Base-by-base conservation (phyloP, 2,797 vertebrate species). In the Chelon auratus region DNA sequence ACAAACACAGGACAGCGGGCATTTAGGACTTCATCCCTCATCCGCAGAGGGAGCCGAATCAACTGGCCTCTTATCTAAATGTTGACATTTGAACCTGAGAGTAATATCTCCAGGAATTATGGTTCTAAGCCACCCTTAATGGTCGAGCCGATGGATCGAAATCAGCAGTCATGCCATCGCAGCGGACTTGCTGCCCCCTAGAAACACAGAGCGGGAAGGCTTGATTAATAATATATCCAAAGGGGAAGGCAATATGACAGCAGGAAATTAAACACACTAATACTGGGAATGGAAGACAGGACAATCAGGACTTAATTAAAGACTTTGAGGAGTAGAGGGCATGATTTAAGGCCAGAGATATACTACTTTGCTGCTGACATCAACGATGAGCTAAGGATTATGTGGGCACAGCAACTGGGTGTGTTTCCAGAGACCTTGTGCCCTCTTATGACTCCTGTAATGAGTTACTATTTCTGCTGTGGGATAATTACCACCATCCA, bases 241-340 rank as follows among this genome's bases (percentile, higher is more conserved):
- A 89, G 87, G 80, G 87, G 87, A 89, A 88, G 80, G 79, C 81
- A 79, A 92, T 93, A 92, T 89, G 91, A 91, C 90, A 86, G 91
- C 89, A 93, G 93, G 93, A 95, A 94, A 95, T 95, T 92, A 94
- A 94, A 93, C 84, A 92, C 87, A 92, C 90, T 93, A 92, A 94
- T 93, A 86, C 86, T 86, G 76, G 81, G 81, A 78, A 88, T 47
- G 68, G 78, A 90, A 81, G 87, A 92, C 86, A 87, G 86, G 92
- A 72, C 73, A 72, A 93, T 90, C 89, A 91, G 88, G 80, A 89
- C 90, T 93, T 94, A 94, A 95, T 95, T 93, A 95, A 95, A 92
- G 91, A 93, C 89, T 92, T 86, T 83, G 88, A 92, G 82, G 73
- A 84, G 88, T 62, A 71, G 69, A 90, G 88, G 87, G 86, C 86